Percentiles rank a stretch among this genome's conserved stretches.
phyloP scores from a whole-genome alignment of 2,888 invertebrate genomes.

The Trachelus tabidus region DNA sequence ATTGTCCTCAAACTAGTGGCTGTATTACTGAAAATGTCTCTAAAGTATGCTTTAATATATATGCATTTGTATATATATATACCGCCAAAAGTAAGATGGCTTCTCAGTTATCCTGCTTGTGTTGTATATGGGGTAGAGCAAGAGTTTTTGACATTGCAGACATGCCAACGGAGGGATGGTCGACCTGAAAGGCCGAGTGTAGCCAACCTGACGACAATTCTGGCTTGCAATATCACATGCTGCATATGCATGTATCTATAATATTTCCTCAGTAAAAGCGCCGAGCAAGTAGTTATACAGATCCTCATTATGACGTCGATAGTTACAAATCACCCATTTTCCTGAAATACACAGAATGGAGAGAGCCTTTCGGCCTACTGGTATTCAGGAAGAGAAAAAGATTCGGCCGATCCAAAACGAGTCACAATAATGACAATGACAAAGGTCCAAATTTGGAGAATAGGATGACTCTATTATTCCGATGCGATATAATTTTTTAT shows the following conservation, averaged over 20 bases:
- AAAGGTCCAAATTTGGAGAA: neutral
- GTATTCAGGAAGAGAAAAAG: neutral
- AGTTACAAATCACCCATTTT: neutral
- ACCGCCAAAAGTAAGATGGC: neutral
- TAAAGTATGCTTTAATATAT: no score
- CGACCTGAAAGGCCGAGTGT: slow-evolving; percentile 59
- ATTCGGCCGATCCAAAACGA: neutral
- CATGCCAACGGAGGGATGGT: slow-evolving; percentile 58
- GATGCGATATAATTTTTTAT: neutral
- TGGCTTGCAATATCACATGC: neutral
- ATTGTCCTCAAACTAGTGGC: no score
- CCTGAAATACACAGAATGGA: neutral
- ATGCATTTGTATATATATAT: neutral
- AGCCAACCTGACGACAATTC: slow-evolving; percentile 29
- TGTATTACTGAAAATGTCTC: no score
- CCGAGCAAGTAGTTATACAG: neutral
- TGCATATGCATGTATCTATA: slow-evolving; percentile 12
- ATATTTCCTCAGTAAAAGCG: neutral
- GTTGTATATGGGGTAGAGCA: slow-evolving; percentile 36
- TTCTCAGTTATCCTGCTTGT: neutral
- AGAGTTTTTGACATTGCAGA: slow-evolving; percentile 60
- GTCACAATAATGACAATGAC: neutral
- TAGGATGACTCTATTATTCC: neutral
- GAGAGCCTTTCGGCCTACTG: neutral
- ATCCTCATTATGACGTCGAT: slow-evolving; percentile 12